Base-by-base conservation (phyloP, 2,113 vertebrate species). In the Jaculus jaculus region DNA sequence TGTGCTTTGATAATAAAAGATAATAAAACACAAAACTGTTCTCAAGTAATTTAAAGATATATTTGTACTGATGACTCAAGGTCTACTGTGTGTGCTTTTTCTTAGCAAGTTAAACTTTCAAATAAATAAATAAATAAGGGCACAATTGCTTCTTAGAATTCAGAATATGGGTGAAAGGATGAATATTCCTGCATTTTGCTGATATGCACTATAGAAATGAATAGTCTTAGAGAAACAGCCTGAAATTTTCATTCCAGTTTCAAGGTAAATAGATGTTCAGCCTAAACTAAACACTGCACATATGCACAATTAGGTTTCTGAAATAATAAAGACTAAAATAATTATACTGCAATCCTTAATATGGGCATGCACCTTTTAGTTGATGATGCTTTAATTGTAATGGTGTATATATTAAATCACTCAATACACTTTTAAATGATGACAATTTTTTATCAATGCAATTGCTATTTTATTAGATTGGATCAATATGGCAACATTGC, bases 21-120 rank as follows among this genome's bases (percentile, higher is more conserved):
- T n/a, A 77, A 21, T 75, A 93, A 95, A 97, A 96, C 4, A 16
- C 47, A 16, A 84, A 95, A 94, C 74, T 74, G 32, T 80, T 73
- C 90, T 85, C 79, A 95, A 60, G 15, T 66, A 34, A 75, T 94
- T 93, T 86, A 90, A 72, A 95, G 74, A 84, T 21, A 85, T 32
- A 73, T 66, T 69, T 89, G 37, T 84, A 30, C 51, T 77, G 54
- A 61, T 84, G n/a, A 90, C 12, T 96, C n/a, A 72, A 75, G 75
- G 15, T 85, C n/a, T 20, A 28, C 42, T 47, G 3, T 77, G 5
- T 63, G 1, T 71, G 24, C 26, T 4, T 51, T 11, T 87, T n/a
- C 73, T 91, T 81, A 72, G 16, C 23, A 89, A 95, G 23, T 26
- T 69, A 69, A 92, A 61, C 7, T 16, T 47, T 82, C n/a, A 93